Base-by-base conservation (phyloP, 2,113 vertebrate species). In the Limanda limanda region DNA sequence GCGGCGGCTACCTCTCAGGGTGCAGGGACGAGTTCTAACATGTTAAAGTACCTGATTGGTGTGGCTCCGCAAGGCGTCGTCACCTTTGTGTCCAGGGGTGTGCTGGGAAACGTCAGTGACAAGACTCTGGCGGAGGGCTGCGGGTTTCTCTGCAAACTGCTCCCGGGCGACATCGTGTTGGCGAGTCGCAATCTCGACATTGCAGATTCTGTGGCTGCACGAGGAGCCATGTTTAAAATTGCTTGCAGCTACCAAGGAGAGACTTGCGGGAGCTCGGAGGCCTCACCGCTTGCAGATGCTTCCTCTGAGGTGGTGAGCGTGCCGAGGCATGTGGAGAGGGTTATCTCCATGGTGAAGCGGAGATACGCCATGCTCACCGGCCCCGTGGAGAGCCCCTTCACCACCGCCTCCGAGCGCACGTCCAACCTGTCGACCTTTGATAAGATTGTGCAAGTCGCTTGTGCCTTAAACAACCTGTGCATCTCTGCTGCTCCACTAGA, bases 391-490 rank as follows among this genome's bases (percentile, higher is more conserved):
- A 93, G 87, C 61, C 78, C 92, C 62, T 94, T 94, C 77, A 91
- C 88, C 84, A 55, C 90, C 0, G 76, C 86, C 24, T 25, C 86
- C 0, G 92, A 94, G 80, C 88, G 86, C 70, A 83, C 87, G 12
- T 91, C 91, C 0, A 92, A 88, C 85, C 89, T 93, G 76, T 92
- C 88, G 0, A 93, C 93, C 52, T 94, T 95, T 48, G 94, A 95
- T 83, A 94, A 93, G 86, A 93, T 95, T 42, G 92, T 94, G 52
- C 92, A 93, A 81, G 94, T 94, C 13, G 93, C 93, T 37, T 94
- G 93, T 92, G 93, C 93, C 92, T 93, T 94, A 89, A 95, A 94
- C 91, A 94, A 94, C 86, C 88, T 94, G 88, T 95, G 94, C 78
- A 94, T 94, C 81, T 95, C 94, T 48, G 93, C 94, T 54, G 91